Evolutionary conservation across 2,797 vertebrate genomes (phyloP).

Genomic region (Sebastes variabilis): DNA sequence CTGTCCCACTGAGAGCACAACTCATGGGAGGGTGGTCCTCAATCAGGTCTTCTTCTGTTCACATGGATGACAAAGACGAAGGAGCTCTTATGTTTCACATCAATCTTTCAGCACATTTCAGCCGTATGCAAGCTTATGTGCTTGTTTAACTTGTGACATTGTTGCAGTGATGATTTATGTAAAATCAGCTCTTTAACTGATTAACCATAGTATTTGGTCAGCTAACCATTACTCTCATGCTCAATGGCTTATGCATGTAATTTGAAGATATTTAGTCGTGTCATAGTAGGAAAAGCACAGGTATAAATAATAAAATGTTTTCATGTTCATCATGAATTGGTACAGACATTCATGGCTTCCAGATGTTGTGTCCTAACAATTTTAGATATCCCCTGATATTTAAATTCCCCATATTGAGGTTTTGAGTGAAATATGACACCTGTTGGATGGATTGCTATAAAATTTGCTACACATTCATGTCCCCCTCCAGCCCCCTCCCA

Average conservation of each 20-base stretch:
- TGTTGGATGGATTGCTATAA: too few species aligned
- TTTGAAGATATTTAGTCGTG: background rate
- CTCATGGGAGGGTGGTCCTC: slow-evolving; percentile 33
- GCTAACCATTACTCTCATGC: background rate
- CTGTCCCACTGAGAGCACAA: slow-evolving; percentile 33
- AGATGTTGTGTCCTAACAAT: background rate
- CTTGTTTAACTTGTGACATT: background rate
- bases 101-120: slow-evolving; percentile 17
- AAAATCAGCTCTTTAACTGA: background rate
- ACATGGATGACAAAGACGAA: slow-evolving; percentile 5
- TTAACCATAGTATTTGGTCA: background rate
- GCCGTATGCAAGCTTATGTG: background rate
- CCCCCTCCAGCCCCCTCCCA: accelerated
- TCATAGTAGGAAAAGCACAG: background rate
- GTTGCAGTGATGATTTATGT: background rate
- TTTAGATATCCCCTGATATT: background rate
- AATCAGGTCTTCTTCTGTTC: slow-evolving; percentile 44
- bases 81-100: slow-evolving; percentile 17
- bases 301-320: background rate
- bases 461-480: too few species aligned
- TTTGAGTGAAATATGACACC: background rate
- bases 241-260: background rate
- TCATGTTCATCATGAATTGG: background rate
- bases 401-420: background rate
- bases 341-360: background rate